A percentile compares a stretch with the other conserved stretches of the same genome.
phyloP scores from a whole-genome alignment of 2,888 invertebrate genomes.

The Amiota minor region DNA sequence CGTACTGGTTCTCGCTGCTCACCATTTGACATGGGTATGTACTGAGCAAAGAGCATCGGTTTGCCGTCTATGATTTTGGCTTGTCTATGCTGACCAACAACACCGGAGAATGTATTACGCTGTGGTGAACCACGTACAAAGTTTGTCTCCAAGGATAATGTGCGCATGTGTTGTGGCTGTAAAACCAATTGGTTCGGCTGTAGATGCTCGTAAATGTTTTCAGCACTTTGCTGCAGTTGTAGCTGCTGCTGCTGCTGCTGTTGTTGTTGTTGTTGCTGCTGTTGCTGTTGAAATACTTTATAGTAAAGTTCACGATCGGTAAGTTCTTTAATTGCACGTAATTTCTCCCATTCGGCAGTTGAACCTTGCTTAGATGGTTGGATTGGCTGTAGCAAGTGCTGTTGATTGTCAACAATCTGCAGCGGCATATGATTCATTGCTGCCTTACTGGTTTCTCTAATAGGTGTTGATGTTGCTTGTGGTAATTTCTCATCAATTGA shows the following conservation, averaged over 20 bases:
- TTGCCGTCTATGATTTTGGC: slow-evolving; percentile 63
- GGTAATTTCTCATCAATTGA: slow-evolving; percentile 12
- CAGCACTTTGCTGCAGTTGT: slow-evolving; percentile 46
- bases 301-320: slow-evolving; percentile 70
- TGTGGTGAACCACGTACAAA: slow-evolving; percentile 69
- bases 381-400: slow-evolving; percentile 31
- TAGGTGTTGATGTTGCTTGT: slow-evolving; percentile 50
- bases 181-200: slow-evolving; percentile 46
- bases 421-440: slow-evolving; percentile 1
- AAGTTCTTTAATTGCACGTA: slow-evolving; percentile 70
- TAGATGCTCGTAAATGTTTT: slow-evolving; percentile 68
- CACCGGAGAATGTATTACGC: slow-evolving; percentile 69
- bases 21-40: not conserved
- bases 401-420: not conserved
- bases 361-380: slow-evolving; percentile 50
- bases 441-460: slow-evolving; percentile 31
- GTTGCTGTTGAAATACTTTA: slow-evolving; percentile 64
- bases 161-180: slow-evolving; percentile 26
- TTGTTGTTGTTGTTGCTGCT: slow-evolving; percentile 52
- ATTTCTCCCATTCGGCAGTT: slow-evolving; percentile 65
- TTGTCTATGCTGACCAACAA: slow-evolving; percentile 61
- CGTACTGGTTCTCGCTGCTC: slow-evolving; percentile 54
- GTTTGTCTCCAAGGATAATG: slow-evolving; percentile 41
- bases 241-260: slow-evolving; percentile 39
- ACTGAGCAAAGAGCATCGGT: not conserved